Conservation (phyloP, 2,113 vertebrate genomes). For the Climacteris rufus region DNA sequence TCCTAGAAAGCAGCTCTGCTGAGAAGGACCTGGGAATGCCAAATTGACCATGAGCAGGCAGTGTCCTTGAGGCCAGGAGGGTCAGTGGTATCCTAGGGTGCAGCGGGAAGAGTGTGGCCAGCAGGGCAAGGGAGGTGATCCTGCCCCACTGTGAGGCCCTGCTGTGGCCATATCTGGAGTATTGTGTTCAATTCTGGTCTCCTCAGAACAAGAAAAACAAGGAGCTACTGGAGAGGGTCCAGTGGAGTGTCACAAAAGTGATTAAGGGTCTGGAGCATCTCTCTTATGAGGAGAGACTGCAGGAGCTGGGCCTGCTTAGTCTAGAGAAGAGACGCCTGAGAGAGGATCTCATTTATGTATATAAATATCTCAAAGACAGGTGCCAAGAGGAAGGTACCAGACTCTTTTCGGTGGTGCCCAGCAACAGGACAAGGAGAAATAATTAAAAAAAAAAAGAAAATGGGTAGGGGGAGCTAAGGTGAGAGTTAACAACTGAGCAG, state of each 20-base stretch:
- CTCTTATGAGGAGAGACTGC: background rate
- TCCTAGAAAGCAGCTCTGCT: background rate
- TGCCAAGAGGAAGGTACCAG: background rate
- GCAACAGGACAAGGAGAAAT: background rate
- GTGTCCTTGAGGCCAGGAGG: background rate
- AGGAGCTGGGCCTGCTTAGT: background rate
- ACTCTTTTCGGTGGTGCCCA: background rate
- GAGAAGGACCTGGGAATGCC: background rate
- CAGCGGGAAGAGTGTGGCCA: background rate
- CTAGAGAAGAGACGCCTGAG: background rate
- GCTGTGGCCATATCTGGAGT: background rate
- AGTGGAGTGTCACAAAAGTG: background rate
- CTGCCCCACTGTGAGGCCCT: background rate
- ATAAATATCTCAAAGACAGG: background rate
- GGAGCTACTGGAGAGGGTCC: background rate
- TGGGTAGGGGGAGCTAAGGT: accelerated
- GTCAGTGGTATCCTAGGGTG: background rate
- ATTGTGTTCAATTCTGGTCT: background rate
- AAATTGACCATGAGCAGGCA: background rate
- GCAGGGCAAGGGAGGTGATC: background rate
- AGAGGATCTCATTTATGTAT: background rate
- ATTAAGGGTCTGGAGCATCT: background rate
- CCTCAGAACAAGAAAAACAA: background rate
- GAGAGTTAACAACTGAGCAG: background rate
- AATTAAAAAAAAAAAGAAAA: background rate